Conservation (phyloP, 2,797 vertebrate species). For the Lacerta agilis region DNA sequence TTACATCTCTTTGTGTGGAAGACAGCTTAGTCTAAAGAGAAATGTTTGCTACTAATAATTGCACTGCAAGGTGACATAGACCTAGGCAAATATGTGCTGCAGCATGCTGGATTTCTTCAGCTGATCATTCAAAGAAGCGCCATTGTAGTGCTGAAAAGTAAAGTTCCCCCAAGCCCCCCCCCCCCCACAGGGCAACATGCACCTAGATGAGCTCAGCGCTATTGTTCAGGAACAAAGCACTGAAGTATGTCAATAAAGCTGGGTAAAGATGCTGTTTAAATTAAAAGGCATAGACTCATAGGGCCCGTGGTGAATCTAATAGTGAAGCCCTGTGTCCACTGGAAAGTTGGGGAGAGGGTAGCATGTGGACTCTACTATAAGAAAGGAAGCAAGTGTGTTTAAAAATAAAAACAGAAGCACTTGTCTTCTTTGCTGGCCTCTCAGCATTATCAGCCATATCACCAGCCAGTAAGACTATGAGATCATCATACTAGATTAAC, state of each 20-base stretch:
- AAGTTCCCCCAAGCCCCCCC: slow-evolving; percentile 52
- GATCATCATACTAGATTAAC: slow-evolving; percentile 17
- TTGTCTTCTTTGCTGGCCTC: slow-evolving; percentile 9
- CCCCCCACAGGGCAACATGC: slow-evolving; percentile 11
- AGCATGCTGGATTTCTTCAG: slow-evolving; percentile 34
- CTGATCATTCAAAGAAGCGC: slow-evolving; percentile 56
- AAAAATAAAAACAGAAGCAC: background rate
- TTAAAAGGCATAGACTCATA: slow-evolving; percentile 29
- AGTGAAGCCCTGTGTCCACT: background rate
- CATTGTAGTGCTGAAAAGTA: slow-evolving; percentile 31
- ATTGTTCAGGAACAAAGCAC: slow-evolving; percentile 56
- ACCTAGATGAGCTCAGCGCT: slow-evolving; percentile 46
- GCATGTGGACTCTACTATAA: background rate
- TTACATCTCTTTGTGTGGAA: slow-evolving; percentile 16
- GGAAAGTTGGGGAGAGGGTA: background rate
- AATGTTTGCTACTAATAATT: slow-evolving; percentile 56
- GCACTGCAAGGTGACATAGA: slow-evolving; percentile 33
- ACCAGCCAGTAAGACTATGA: background rate
- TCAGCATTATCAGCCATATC: background rate
- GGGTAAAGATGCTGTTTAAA: slow-evolving; percentile 45
- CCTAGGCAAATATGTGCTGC: slow-evolving; percentile 44
- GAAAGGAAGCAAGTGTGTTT: background rate
- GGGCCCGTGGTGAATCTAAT: background rate
- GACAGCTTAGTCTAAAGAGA: slow-evolving; percentile 34
- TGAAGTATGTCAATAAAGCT: slow-evolving; percentile 58